A percentile compares a stretch with the other conserved stretches of the same genome.
phyloP scores from a whole-genome alignment of 2,888 invertebrate genomes.

The Hypena proboscidalis region DNA sequence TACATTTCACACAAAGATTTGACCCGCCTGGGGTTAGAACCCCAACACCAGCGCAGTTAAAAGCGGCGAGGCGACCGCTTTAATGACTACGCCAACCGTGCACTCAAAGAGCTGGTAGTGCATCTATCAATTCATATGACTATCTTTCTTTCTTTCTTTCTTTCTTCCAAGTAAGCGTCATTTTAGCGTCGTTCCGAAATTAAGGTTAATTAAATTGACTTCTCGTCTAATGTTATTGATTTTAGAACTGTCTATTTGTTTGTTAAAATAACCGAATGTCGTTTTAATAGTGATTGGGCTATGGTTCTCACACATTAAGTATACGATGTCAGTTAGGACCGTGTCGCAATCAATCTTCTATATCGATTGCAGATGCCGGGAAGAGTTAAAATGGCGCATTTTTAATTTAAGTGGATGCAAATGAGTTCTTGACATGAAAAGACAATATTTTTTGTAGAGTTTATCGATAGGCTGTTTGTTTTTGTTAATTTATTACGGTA shows the following conservation, averaged over 20 bases:
- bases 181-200: conserved; percentile 58
- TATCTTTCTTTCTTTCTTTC: too few relatives aligned
- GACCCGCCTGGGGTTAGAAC: too few relatives aligned
- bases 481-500: conserved; percentile 7
- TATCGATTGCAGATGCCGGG: conserved; percentile 12
- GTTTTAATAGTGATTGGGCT: conserved; percentile 37
- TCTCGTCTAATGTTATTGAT: conserved; percentile 62
- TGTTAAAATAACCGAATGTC: conserved; percentile 45
- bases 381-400: conserved; percentile 25
- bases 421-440: conserved; percentile 18
- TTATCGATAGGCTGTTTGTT: conserved; percentile 10
- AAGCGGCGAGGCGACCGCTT: too few relatives aligned
- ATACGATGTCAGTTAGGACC: conserved; percentile 10
- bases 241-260: conserved; percentile 55
- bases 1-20: too few relatives aligned
- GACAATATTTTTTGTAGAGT: conserved; percentile 10
- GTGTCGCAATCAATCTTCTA: conserved; percentile 20
- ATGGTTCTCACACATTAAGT: conserved; percentile 40
- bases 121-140: too few relatives aligned
- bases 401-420: conserved; percentile 34
- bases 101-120: too few relatives aligned
- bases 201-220: conserved; percentile 76
- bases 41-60: too few relatives aligned
- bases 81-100: too few relatives aligned
- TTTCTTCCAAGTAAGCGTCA: too few relatives aligned